Evolutionary conservation across 2,888 invertebrate species (phyloP).

Genomic region (Lycia hirtaria): DNA sequence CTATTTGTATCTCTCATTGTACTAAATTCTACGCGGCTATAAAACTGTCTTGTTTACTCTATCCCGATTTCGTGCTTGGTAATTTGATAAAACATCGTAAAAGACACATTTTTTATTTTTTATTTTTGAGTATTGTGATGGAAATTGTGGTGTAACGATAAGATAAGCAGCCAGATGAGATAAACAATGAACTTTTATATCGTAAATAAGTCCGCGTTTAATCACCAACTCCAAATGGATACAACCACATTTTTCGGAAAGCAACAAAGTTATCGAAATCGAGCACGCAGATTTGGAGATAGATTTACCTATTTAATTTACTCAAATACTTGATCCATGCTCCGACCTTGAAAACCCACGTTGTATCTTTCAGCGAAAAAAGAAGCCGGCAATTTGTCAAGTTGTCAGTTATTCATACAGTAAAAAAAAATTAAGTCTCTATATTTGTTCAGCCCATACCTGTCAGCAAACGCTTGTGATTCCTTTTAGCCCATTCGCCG

Average conservation of each 20-base stretch:
- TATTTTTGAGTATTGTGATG: background rate
- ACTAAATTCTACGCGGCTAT: slow-evolving; percentile 31
- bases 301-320: too few relatives aligned
- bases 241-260: too few relatives aligned
- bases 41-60: slow-evolving; percentile 24
- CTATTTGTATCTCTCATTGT: slow-evolving; percentile 42
- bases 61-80: slow-evolving; percentile 7
- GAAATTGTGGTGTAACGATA: background rate
- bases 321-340: too few relatives aligned
- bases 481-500: background rate
- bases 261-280: too few relatives aligned
- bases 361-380: too few relatives aligned
- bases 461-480: background rate
- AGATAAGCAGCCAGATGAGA: background rate
- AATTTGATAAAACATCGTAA: slow-evolving; percentile 15
- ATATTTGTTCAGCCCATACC: background rate
- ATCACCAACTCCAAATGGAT: too few relatives aligned
- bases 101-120: slow-evolving; percentile 9
- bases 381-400: too few relatives aligned
- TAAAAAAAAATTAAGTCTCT: background rate
- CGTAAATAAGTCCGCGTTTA: too few relatives aligned
- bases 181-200: background rate
- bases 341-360: too few relatives aligned
- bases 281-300: too few relatives aligned
- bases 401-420: too few relatives aligned